A percentile compares a stretch with the other conserved stretches of the same genome.
Conservation (phyloP, 2,113 vertebrate genomes). For the Junco hyemalis region DNA sequence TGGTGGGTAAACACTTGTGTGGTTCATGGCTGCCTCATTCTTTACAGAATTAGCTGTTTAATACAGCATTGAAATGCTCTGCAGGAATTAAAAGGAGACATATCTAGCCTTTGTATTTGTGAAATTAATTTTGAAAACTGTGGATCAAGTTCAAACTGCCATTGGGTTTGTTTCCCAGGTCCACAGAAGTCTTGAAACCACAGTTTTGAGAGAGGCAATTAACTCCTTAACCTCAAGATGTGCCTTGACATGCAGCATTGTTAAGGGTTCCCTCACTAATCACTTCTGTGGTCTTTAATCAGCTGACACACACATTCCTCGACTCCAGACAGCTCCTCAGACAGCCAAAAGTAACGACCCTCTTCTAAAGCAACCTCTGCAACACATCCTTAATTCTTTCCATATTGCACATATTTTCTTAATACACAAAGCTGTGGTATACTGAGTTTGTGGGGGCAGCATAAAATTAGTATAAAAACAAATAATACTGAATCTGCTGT, state of each 20-base stretch:
- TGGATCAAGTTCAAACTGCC: neutral
- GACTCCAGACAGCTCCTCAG: neutral
- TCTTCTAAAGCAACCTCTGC: neutral
- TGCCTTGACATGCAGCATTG: neutral
- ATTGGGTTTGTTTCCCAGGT: neutral
- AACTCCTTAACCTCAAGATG: constrained; percentile 38
- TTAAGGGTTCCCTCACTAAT: constrained; percentile 9
- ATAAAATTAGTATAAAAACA: constrained; percentile 22
- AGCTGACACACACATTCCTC: constrained; percentile 36
- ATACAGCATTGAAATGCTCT: neutral
- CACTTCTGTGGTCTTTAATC: constrained; percentile 25
- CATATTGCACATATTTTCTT: constrained; percentile 34
- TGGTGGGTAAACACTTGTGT: neutral
- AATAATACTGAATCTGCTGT: neutral
- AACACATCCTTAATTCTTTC: constrained; percentile 31
- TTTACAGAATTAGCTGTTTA: neutral
- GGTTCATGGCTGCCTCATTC: neutral
- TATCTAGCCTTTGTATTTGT: neutral
- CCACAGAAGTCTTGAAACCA: constrained; percentile 13
- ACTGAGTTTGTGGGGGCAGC: neutral
- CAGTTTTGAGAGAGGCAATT: constrained; percentile 35
- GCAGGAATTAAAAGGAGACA: neutral
- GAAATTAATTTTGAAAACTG: neutral
- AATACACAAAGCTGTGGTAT: neutral
- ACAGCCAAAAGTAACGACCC: neutral